Evolutionary conservation across 1,140 invertebrate genomes (phyloP).

Genomic region (Carposina sasakii): DNA sequence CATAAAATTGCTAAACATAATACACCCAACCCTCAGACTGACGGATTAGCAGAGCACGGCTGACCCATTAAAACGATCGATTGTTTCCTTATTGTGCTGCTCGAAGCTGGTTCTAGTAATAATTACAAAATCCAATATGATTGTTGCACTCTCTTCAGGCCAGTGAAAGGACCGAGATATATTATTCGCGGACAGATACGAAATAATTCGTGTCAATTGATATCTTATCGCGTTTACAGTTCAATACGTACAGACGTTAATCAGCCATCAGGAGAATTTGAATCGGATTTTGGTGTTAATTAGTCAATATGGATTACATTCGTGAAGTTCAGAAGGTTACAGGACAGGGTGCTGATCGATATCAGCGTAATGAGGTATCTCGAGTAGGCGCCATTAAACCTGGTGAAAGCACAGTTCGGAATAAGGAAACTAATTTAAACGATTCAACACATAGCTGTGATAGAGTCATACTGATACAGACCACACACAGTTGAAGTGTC

Average conservation of each 20-base stretch:
- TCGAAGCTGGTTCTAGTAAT: slow-evolving; percentile 33
- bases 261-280: too few species aligned
- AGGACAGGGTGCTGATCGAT: slow-evolving; percentile 38
- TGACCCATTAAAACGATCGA: slow-evolving; percentile 72
- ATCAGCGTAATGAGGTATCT: slow-evolving; percentile 47
- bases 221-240: too few species aligned
- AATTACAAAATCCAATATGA: slow-evolving; percentile 37
- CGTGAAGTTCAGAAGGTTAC: slow-evolving; percentile 36
- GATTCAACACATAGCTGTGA: slow-evolving; percentile 25
- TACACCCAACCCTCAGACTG: slow-evolving; percentile 43
- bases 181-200: too few species aligned
- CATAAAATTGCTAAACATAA: slow-evolving; percentile 38
- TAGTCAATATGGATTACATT: slow-evolving; percentile 9
- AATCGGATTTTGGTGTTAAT: too few species aligned
- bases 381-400: slow-evolving; percentile 41
- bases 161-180: too few species aligned
- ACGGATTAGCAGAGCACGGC: slow-evolving; percentile 62
- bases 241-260: too few species aligned
- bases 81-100: slow-evolving; percentile 67
- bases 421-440: slow-evolving; percentile 52
- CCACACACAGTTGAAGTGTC: slow-evolving; percentile 28
- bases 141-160: too few species aligned
- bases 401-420: slow-evolving; percentile 37
- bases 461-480: slow-evolving; percentile 25
- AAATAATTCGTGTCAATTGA: too few species aligned